Base-by-base conservation (phyloP, 1,140 invertebrate species). In the Cardiocondyla obscurior region DNA sequence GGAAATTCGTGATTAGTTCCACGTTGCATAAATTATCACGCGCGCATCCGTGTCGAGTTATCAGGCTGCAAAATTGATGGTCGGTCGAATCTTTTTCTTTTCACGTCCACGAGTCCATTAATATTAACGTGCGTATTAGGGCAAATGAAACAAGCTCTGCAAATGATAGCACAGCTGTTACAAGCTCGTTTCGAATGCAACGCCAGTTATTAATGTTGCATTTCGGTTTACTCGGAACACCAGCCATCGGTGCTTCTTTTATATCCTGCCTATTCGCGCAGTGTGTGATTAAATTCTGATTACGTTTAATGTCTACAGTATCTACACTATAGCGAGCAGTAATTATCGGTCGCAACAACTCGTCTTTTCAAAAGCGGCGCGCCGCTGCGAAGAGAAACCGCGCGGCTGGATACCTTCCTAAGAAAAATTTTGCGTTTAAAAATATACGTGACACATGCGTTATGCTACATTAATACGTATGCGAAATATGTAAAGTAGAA, bases 221-320 rank as follows among this genome's bases (percentile, higher is more conserved):
- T 36, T 36, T 72, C 33, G 22, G 14, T 60, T 76, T 62, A 44
- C n/a, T 22, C n/a, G 22, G 19, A 10, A 62, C 12, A 64, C 14
- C 14, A 33, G 7, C 14, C 33, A 30, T 62, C 22, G 8, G 25
- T 46, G 3, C 57, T 2, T 22, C 28, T 64, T 22, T 39, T 30
- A 36, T n/a, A 33, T 57, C 10, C 30, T 58, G 49, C 7, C 12
- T 22, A 46, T 74, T 19, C 25, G 14, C 46, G 19, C 33, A 12
- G 7, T 30, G 5, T 79, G 39, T 69, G 46, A 69, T 79, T 79
- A 69, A 53, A 53, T 67, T 5, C 46, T 25, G 46, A 79, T 79
- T 65, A 33, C 46, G 14, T 53, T 77, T 46, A 67, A 39, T 53
- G 74, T 22, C 55, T 12, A 33, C 46, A 67, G 28, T 53, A 62